Conservation (phyloP, 2,888 invertebrate species). For the Cylloceria caligata region DNA sequence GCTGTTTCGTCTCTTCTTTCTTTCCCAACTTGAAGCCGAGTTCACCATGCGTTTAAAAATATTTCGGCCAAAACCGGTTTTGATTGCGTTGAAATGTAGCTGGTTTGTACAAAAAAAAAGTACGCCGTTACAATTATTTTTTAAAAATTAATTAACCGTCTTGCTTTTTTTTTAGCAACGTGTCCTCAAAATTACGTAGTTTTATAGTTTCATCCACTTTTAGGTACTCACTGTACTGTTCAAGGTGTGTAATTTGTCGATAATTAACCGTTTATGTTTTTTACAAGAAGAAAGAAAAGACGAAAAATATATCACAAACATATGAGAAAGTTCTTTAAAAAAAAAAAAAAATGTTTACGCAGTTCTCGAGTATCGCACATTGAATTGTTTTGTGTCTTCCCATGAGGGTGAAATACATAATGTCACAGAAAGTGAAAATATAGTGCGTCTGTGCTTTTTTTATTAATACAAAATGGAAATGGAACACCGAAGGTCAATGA, state of each 20-base stretch:
- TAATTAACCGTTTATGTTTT: neutral
- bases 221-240: neutral
- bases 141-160: no score
- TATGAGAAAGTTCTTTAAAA: neutral
- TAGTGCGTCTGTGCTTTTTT: constrained; percentile 25
- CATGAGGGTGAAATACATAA: neutral
- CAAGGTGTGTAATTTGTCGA: constrained; percentile 15
- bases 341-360: neutral
- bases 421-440: neutral
- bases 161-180: no score
- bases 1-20: constrained; percentile 10
- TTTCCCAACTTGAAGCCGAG: constrained; percentile 32
- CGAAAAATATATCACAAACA: neutral
- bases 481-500: neutral
- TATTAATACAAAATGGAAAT: neutral
- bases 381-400: neutral
- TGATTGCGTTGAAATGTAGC: no score
- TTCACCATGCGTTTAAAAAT: constrained; percentile 8
- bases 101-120: no score
- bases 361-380: neutral
- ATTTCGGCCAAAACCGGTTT: no score
- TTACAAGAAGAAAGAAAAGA: neutral
- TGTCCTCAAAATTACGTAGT: no score
- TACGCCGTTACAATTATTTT: no score
- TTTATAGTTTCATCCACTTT: neutral